These are phyloP conservation scores for Condylostylus longicornis DNA, from an alignment of 1,140 invertebrate species.

Conservation along the genomic window DNA sequence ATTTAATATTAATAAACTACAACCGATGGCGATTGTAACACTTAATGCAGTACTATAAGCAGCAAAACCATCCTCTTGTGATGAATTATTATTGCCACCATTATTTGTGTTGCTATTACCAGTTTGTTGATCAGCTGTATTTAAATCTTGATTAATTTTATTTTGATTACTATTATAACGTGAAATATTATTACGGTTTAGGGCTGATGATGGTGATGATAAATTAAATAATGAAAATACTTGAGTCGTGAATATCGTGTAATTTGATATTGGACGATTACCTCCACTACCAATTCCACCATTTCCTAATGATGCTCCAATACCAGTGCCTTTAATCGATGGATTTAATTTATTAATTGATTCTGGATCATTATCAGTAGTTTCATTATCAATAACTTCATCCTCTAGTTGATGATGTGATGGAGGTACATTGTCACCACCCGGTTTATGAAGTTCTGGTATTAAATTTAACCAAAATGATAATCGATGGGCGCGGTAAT, in stretches of 20 bases:
- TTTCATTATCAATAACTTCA: slow-evolving; percentile 33
- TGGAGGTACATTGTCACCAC: slow-evolving; percentile 65
- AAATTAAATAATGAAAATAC: slow-evolving; percentile 30
- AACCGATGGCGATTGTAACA: slow-evolving; percentile 88
- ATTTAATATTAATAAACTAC: slow-evolving; percentile 75
- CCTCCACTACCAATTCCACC: too few species aligned
- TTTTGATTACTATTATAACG: slow-evolving; percentile 13
- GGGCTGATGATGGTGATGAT: slow-evolving; percentile 25
- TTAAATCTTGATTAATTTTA: slow-evolving; percentile 23
- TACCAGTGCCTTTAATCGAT: slow-evolving; percentile 30
- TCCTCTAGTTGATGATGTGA: slow-evolving; percentile 76
- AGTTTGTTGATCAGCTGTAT: slow-evolving; percentile 24
- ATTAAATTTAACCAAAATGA: slow-evolving; percentile 94
- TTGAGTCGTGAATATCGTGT: slow-evolving; percentile 29
- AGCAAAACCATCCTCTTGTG: slow-evolving; percentile 65
- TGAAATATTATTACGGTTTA: slow-evolving; percentile 16
- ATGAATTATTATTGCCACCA: slow-evolving; percentile 34
- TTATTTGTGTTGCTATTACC: slow-evolving; percentile 16
- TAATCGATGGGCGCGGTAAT: slow-evolving; percentile 84
- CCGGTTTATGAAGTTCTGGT: slow-evolving; percentile 84
- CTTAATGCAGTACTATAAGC: slow-evolving; percentile 76
- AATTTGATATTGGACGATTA: too few species aligned
- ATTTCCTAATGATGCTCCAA: slow-evolving; percentile 30
- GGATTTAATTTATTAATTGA: slow-evolving; percentile 36
- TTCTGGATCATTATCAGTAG: slow-evolving; percentile 38